A percentile compares a stretch with the other conserved stretches of the same genome.
These are phyloP conservation scores for Callipepla squamata DNA, from an alignment of 2,113 vertebrate genomes.

Conservation along the genomic window DNA sequence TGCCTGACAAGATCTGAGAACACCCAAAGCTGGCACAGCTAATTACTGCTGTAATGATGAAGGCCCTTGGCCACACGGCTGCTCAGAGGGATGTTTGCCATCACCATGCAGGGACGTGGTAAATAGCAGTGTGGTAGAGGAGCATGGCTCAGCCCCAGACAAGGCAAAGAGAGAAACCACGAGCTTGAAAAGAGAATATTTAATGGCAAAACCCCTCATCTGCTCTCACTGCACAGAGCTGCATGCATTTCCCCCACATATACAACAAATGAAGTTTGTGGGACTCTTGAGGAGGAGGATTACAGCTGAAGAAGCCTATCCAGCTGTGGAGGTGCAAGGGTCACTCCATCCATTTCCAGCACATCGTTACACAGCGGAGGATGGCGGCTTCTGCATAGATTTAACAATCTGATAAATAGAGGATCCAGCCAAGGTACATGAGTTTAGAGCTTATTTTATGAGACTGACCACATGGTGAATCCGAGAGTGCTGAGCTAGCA, in stretches of 20 bases:
- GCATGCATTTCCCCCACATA: accelerated
- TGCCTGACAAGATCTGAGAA: background rate
- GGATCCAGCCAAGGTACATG: background rate
- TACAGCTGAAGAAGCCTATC: background rate
- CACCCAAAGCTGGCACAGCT: background rate
- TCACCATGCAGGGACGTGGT: too few relatives aligned
- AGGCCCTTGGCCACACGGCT: background rate
- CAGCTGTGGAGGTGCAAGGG: background rate
- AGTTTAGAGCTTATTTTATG: constrained; percentile 21
- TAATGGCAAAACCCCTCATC: background rate
- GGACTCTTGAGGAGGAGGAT: background rate
- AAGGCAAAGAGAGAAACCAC: background rate
- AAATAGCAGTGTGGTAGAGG: background rate
- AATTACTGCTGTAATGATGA: background rate
- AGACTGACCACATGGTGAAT: background rate
- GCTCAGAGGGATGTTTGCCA: background rate
- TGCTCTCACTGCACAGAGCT: background rate
- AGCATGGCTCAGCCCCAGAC: background rate
- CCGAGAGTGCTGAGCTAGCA: constrained; percentile 22
- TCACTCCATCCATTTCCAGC: background rate
- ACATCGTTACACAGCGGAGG: background rate
- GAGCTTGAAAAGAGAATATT: background rate
- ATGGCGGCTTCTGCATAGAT: background rate
- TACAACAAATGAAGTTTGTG: background rate
- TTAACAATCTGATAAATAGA: background rate